Evolutionary conservation across 1,140 invertebrate genomes (phyloP).

Genomic region (Oncopodura yosiiana): DNA sequence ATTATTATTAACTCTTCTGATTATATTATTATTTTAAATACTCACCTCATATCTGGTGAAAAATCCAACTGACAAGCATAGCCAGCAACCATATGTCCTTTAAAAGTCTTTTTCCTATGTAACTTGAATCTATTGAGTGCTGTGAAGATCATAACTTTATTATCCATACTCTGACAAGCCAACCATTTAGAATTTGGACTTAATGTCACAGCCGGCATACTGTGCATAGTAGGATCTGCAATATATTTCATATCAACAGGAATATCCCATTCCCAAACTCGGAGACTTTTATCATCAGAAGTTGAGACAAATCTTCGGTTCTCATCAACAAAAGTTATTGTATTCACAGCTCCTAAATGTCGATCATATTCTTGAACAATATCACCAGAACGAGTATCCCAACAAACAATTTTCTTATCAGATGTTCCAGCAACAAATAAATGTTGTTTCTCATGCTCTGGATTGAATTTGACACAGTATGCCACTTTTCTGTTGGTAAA

Average conservation of each 20-base stretch:
- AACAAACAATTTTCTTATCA: constrained; percentile 99
- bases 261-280: constrained; percentile 99
- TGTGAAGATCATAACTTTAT: constrained; percentile 96
- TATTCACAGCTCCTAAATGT: constrained; percentile 96
- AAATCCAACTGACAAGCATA: constrained; percentile 97
- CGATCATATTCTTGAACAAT: constrained; percentile 98
- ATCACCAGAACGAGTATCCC: constrained; percentile 89
- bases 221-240: constrained; percentile 99
- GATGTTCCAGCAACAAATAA: constrained; percentile 96
- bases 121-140: constrained; percentile 94
- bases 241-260: constrained; percentile 99
- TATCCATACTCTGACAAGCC: constrained; percentile 98
- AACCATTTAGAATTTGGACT: constrained; percentile 98
- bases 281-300: constrained; percentile 95
- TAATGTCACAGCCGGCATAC: constrained; percentile 89
- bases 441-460: constrained; percentile 92
- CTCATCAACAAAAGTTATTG: constrained; percentile 98
- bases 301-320: constrained; percentile 95
- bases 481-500: constrained; percentile 92
- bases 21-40: neutral
- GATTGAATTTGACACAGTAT: constrained; percentile 97
- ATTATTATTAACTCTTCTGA: neutral
- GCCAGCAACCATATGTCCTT: constrained; percentile 97
- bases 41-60: constrained; percentile 94
- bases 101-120: constrained; percentile 95